These are phyloP conservation scores for Meliscaeva auricollis DNA, from an alignment of 2,888 invertebrate genomes.

Conservation along the genomic window DNA sequence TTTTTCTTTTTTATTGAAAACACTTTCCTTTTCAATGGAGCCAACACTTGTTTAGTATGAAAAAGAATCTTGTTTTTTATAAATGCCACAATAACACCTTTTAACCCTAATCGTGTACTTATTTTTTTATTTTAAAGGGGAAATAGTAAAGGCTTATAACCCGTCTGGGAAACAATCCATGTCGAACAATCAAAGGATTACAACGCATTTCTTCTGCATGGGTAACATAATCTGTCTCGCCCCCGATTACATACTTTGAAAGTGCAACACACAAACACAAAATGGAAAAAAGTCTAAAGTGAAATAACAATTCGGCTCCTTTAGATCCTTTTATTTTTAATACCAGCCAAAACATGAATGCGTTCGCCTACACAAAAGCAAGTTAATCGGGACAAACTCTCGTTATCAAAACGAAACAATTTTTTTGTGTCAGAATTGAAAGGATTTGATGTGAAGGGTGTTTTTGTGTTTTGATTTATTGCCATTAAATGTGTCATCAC, in stretches of 20 bases:
- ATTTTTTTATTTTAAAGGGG: background rate
- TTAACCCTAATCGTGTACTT: conserved; percentile 53
- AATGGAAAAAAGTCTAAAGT: background rate
- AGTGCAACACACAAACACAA: conserved; percentile 13
- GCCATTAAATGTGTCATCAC: conserved; percentile 55
- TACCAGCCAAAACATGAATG: conserved; percentile 25
- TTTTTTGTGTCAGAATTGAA: conserved; percentile 24
- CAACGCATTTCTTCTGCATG: conserved; percentile 43
- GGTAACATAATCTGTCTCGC: conserved; percentile 44
- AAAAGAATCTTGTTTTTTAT: background rate
- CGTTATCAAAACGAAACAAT: conserved; percentile 11
- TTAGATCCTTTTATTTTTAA: conserved; percentile 53
- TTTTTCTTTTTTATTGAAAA: no score
- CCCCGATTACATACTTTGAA: conserved; percentile 36
- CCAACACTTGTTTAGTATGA: no score
- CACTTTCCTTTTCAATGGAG: no score
- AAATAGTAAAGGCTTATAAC: conserved; percentile 48
- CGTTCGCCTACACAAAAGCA: conserved; percentile 9
- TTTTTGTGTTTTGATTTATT: conserved; percentile 68
- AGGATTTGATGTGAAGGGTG: conserved; percentile 43
- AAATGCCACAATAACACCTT: conserved; percentile 62
- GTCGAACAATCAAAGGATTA: conserved; percentile 66
- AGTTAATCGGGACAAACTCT: background rate
- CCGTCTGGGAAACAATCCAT: conserved; percentile 12
- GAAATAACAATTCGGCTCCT: conserved; percentile 35